Evolutionary conservation across 2,113 vertebrate genomes (phyloP), one percentile per base, ranked within the genome.

Genomic region (Salvelinus fontinalis): DNA sequence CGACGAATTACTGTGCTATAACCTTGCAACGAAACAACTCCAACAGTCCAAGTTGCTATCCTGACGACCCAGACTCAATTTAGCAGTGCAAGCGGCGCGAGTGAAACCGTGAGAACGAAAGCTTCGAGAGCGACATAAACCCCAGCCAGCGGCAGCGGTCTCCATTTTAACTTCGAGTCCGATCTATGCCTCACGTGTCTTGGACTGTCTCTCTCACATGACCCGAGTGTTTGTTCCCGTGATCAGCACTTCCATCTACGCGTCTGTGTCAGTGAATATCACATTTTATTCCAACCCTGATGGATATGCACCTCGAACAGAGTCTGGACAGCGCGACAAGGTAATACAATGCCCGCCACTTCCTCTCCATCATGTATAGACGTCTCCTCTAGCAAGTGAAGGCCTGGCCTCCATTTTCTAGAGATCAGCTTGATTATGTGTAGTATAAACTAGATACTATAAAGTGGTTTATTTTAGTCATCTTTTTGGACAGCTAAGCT

Each of bases 151-250:
- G 0, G 66, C 81, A 84, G 90, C 91, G 88, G 88, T 74, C 84
- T 90, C 90, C 88, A 87, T 92, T 89, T 91, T 90, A 57, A 85
- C 88, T 86, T 5, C 83, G 76, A 85, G 89, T 27, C 89, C 84
- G 89, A 85, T 87, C 85, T 70, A 1, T 76, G 79, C 87, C 92
- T 94, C 92, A 90, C 90, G 93, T 91, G 93, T 93, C 91, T 91
- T 89, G 91, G 89, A 86, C 89, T 80, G 91, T 92, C 90, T 93
- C 92, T 93, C 95, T 96, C 95, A 96, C 96, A 95, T 97, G 96
- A 97, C 96, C 95, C 89, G 93, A 93, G 92, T 96, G 96, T 96
- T 97, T 97, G 96, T 95, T 94, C 96, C 95, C 95, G 95, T 97
- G 96, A 97, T 95, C 95, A 95, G 80, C 87, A 88, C 89, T 90